These are phyloP conservation scores for Rachycentron canadum DNA, from an alignment of 2,797 vertebrate species.

Conservation along the genomic window DNA sequence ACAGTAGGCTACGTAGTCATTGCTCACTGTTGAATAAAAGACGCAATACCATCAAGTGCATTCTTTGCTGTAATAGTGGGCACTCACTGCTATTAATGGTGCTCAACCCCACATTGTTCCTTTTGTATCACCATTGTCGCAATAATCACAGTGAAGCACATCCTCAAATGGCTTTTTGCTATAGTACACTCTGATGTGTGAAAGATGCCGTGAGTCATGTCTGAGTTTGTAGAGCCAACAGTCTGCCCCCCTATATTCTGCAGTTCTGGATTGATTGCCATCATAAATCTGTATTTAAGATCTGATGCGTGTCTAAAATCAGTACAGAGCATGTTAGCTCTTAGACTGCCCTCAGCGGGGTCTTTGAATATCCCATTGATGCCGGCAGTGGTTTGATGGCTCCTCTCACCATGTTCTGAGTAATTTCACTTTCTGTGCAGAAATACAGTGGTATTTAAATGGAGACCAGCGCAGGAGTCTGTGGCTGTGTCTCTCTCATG, in stretches of 20 bases:
- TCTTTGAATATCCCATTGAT: conserved; percentile 23
- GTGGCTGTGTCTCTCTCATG: conserved; percentile 40
- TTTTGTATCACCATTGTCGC: conserved; percentile 46
- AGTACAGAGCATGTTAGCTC: neutral
- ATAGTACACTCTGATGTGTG: conserved; percentile 41
- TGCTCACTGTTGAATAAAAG: conserved; percentile 28
- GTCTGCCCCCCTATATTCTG: conserved; percentile 29
- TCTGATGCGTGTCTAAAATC: conserved; percentile 37
- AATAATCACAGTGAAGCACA: conserved; percentile 59
- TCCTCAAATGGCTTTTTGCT: conserved; percentile 53
- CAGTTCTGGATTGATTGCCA: conserved; percentile 28
- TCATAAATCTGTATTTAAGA: conserved; percentile 36
- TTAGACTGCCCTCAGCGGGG: conserved; percentile 29
- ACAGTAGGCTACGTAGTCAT: neutral
- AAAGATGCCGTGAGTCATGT: conserved; percentile 57
- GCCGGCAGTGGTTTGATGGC: conserved; percentile 23
- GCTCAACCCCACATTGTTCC: conserved; percentile 58
- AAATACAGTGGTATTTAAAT: conserved; percentile 65
- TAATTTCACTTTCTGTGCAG: conserved; percentile 44
- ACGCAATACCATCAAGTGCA: conserved; percentile 42
- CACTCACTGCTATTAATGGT: conserved; percentile 44
- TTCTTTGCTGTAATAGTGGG: conserved; percentile 37
- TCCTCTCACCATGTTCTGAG: conserved; percentile 24
- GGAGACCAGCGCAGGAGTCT: conserved; percentile 44
- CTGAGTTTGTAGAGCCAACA: conserved; percentile 41